phyloP scores from a whole-genome alignment of 2,888 invertebrate genomes.

The Phyllotreta striolata region DNA sequence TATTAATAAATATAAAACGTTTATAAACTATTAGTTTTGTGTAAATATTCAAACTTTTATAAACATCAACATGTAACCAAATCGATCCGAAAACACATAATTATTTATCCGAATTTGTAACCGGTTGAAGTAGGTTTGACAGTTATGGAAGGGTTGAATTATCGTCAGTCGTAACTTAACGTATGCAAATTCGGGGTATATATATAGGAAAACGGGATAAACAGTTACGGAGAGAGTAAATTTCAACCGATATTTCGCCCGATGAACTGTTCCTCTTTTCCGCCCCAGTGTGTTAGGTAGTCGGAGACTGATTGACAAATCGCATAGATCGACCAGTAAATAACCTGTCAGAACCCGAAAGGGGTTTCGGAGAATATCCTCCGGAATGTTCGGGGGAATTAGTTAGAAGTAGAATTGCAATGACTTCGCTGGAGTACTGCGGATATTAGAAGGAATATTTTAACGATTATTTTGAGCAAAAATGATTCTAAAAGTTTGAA shows the following conservation, averaged over 20 bases:
- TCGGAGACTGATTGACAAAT: conserved; percentile 45
- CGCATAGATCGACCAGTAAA: conserved; percentile 43
- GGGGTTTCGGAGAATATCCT: too few relatives aligned
- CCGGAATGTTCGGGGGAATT: too few relatives aligned
- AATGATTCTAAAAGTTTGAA: too few relatives aligned
- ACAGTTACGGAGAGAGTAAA: conserved; percentile 17
- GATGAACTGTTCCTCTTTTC: conserved; percentile 40
- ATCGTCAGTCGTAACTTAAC: conserved; percentile 43
- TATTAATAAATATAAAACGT: too few relatives aligned
- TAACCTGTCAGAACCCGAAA: conserved; percentile 33
- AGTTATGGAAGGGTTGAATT: conserved; percentile 48
- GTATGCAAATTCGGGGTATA: conserved; percentile 44
- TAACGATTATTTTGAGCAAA: too few relatives aligned
- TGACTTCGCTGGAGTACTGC: too few relatives aligned
- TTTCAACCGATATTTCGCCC: conserved; percentile 38
- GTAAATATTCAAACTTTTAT: too few relatives aligned
- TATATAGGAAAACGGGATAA: conserved; percentile 11
- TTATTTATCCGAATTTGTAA: conserved; percentile 37
- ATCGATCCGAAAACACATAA: conserved; percentile 19
- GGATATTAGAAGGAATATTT: too few relatives aligned
- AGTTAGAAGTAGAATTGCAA: too few relatives aligned
- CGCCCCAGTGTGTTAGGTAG: conserved; percentile 7
- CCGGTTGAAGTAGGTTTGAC: conserved; percentile 46
- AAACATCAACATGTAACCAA: too few relatives aligned
- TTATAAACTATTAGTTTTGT: too few relatives aligned